Evolutionary conservation across 2,888 invertebrate genomes (phyloP).

Genomic region (Agrochola circellaris): DNA sequence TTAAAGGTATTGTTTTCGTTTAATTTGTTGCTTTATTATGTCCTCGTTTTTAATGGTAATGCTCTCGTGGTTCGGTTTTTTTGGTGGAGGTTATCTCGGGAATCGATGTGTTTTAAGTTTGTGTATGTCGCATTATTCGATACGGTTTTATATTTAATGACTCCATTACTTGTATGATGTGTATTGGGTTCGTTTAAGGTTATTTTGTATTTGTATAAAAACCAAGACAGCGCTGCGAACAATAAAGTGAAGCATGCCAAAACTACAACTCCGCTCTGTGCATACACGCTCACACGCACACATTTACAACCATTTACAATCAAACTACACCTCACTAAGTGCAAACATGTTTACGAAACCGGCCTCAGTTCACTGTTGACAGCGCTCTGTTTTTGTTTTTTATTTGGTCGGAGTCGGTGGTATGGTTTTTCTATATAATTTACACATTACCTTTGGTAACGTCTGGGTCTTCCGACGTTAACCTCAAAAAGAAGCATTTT

Average conservation of each 20-base stretch:
- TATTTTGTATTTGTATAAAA: no score
- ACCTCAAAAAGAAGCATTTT: constrained; percentile 43
- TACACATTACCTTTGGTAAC: background rate
- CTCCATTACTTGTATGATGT: constrained; percentile 31
- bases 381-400: no score
- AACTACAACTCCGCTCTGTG: no score
- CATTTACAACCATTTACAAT: no score
- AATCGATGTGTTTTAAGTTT: constrained; percentile 50
- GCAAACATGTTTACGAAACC: no score
- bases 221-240: no score
- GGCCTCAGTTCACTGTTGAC: no score
- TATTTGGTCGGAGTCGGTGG: background rate
- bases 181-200: background rate
- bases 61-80: constrained; percentile 44
- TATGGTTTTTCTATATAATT: background rate
- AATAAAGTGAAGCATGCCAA: no score
- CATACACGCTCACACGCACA: no score
- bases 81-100: constrained; percentile 45
- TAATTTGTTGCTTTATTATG: constrained; percentile 68
- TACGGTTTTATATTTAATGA: constrained; percentile 46
- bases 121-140: constrained; percentile 35
- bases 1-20: constrained; percentile 54
- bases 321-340: no score
- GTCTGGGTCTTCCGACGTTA: constrained; percentile 5
- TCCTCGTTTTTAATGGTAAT: constrained; percentile 62